Base-by-base conservation (phyloP, 2,888 invertebrate genomes). In the Orthosia gothica region DNA sequence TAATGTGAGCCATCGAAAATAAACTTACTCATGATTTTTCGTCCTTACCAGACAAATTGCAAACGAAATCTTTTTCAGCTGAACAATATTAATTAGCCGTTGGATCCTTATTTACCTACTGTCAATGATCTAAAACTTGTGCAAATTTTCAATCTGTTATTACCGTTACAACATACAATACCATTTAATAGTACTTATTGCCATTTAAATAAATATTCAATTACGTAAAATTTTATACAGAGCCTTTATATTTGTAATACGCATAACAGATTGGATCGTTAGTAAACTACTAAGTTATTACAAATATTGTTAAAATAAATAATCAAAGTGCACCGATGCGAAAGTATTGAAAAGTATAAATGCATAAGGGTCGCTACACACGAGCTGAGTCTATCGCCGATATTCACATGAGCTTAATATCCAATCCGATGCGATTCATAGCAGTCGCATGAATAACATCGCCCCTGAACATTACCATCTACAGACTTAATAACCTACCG, bases 371-470 rank as follows among this genome's bases (percentile, higher is more conserved):
- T n/a, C 23, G 26, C 2, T 63, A 15, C 70, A 45, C 61, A 63
- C 49, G 2, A 45, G 16, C 7, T 49, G 11, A 18, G 4, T 66
- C 47, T 67, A 5, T 16, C 40, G 45, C 45, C 45, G 15, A 52
- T 16, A 45, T 57, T 40, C 5, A 23, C 81, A 32, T 26, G 26
- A 82, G 45, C 20, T 57, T 76, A 54, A 52, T 65, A 66, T 54
- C 54, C 40, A 63, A 77, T 61, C 47, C 26, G 20, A 64, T 50
- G 23, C 15, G 65, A 71, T 65, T 82, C 65, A 65, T 77, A 62
- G 45, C 79, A 58, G 49, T 62, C 68, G 40, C 47, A 49, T 82
- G 67, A 71, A 82, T 76, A 71, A 71, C 57, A 62, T 65, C 23
- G 59, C 47, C 40, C 20, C 55, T 61, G 15, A 52, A 61, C 4